Evolutionary conservation across 2,888 invertebrate genomes (phyloP), one percentile per base, ranked within the genome.

Genomic region (Drosophila peninsularis): DNA sequence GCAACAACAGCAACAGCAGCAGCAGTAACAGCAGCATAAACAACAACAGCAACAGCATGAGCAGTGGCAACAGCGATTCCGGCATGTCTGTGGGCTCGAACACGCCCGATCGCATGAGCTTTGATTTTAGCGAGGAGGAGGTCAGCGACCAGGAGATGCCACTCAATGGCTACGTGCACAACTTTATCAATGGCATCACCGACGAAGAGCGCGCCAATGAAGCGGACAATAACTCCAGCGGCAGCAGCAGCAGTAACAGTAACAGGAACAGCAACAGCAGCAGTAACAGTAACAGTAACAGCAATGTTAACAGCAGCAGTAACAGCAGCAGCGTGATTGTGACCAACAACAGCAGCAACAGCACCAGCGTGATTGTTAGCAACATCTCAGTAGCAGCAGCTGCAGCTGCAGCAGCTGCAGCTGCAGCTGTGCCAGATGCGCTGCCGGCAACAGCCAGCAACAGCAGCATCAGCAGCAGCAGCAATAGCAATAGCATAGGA

Each of bases 121-220:
- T 92, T 57, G 92, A 92, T 61, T 92, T 92, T 49, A 90, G 85
- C 56, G 92, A 92, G 49, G 92, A 91, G 65, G 91, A 92, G 53
- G 41, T 80, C 41, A 52, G 75, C 56, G 90, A 91, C 10, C 86
- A 85, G 68, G 92, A 92, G 54, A 89, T 87, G 36, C 89, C 91
- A 3, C 88, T 92, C 13, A 92, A 92, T 71, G 93, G 93, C 1
- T 91, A 91, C 58, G 92, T 92, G 30, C 88, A 90, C 61, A 92
- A 91, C 49, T 92, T 92, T 39, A 92, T 92, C 34, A 92, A 92
- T 61, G 92, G 92, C 32, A 91, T 92, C 37, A 85, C 78, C 50
- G 92, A 92, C 17, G 92, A 92, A 50, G 73, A 69, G 19, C 78
- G 70, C 58, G 62, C 80, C 24, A 76, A 71, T 50, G 90, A 91